These are phyloP conservation scores for Meghimatium bilineatum DNA, from an alignment of 2,888 invertebrate species.

Conservation along the genomic window DNA sequence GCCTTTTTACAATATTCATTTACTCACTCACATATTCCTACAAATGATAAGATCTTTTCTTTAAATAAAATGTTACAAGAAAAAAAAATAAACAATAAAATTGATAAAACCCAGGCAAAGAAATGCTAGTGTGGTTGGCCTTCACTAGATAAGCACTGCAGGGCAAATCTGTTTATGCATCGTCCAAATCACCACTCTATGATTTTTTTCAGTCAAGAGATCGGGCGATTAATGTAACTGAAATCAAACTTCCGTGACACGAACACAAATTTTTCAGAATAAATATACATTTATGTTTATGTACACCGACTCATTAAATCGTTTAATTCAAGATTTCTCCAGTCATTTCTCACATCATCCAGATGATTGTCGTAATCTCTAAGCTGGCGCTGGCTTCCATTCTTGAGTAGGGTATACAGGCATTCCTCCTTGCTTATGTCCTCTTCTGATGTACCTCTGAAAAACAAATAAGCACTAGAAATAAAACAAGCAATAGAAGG, in stretches of 20 bases:
- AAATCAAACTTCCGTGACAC: neutral
- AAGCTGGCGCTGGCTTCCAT: constrained; percentile 86
- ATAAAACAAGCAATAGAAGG: no score
- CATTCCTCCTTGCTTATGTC: constrained; percentile 70
- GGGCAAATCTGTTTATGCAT: neutral
- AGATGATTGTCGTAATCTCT: constrained; percentile 98
- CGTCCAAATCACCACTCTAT: neutral
- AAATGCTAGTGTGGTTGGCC: neutral
- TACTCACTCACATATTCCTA: no score
- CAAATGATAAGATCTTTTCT: neutral
- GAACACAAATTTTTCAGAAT: neutral
- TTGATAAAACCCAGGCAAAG: neutral
- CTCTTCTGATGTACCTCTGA: constrained; percentile 71
- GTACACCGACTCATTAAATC: constrained; percentile 75
- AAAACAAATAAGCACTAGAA: neutral
- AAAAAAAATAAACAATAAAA: neutral
- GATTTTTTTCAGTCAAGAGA: neutral
- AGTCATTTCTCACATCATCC: constrained; percentile 91
- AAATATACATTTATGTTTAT: constrained; percentile 37
- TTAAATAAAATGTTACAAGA: neutral
- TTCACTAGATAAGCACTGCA: neutral
- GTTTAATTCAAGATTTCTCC: constrained; percentile 87
- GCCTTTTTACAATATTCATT: no score
- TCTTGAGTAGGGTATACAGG: constrained; percentile 81
- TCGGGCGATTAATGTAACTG: neutral